These are phyloP conservation scores for Atta texana DNA, from an alignment of 1,140 invertebrate genomes.

Conservation along the genomic window DNA sequence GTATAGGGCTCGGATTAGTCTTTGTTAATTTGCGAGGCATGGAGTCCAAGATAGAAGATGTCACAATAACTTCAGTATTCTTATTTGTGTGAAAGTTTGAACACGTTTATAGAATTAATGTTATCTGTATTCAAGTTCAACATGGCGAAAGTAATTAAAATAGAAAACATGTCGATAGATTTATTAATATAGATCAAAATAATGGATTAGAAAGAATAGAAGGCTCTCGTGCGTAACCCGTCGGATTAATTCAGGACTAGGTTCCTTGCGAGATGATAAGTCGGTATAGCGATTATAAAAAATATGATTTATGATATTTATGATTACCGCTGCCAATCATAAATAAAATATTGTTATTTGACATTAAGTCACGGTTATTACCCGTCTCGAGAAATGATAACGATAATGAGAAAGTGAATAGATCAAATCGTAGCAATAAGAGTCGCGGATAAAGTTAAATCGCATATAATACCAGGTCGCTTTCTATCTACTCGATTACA, in stretches of 20 bases:
- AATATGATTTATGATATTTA: background rate
- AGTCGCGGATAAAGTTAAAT: background rate
- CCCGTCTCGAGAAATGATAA: constrained; percentile 14
- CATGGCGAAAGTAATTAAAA: background rate
- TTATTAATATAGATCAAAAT: background rate
- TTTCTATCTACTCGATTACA: constrained; percentile 46
- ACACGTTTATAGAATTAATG: constrained; percentile 1
- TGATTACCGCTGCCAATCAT: background rate
- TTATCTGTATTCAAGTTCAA: background rate
- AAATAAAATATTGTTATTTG: constrained; percentile 38
- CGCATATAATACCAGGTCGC: constrained; percentile 24
- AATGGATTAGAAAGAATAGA: background rate
- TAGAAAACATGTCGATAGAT: background rate
- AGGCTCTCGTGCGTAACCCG: background rate
- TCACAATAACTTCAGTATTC: background rate
- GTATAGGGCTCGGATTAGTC: background rate
- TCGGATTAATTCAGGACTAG: background rate
- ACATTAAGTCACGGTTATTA: constrained; percentile 8
- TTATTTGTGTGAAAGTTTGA: background rate
- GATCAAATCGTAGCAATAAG: constrained; percentile 35
- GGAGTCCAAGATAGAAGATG: constrained; percentile 18
- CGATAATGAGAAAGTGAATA: constrained; percentile 50
- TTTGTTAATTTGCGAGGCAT: background rate
- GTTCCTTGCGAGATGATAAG: background rate
- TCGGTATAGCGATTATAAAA: background rate